Percentiles rank a stretch among this genome's conserved stretches.
phyloP scores from a whole-genome alignment of 2,113 vertebrate genomes.

The Abramis brama region DNA sequence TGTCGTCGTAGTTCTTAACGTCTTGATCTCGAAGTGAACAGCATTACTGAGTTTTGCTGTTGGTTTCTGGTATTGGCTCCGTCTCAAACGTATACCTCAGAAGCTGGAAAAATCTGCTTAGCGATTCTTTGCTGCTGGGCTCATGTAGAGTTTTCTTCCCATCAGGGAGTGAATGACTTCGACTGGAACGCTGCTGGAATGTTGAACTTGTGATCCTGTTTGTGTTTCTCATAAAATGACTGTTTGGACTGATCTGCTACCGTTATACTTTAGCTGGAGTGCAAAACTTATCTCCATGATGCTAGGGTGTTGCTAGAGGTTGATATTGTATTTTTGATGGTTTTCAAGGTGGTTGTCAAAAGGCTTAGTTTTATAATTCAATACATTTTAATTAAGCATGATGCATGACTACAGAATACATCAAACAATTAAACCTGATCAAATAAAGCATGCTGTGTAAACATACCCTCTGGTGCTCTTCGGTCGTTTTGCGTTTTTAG shows the following conservation, averaged over 20 bases:
- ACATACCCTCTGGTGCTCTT: no score
- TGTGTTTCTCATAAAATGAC: slow-evolving; percentile 24
- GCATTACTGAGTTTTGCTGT: slow-evolving; percentile 49
- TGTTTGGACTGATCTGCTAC: not conserved
- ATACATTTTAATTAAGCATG: not conserved
- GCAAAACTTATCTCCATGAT: not conserved
- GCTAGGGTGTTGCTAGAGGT: not conserved
- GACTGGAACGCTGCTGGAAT: slow-evolving; percentile 12
- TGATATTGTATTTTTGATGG: no score
- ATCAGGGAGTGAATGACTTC: not conserved
- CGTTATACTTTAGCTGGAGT: no score
- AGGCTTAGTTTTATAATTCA: no score
- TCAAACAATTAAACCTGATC: not conserved
- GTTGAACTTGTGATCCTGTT: not conserved
- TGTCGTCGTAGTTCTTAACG: slow-evolving; percentile 32
- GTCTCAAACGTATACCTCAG: slow-evolving; percentile 59
- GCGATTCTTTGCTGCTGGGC: slow-evolving; percentile 52
- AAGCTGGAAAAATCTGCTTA: slow-evolving; percentile 40
- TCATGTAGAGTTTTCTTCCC: not conserved
- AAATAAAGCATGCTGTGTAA: not conserved
- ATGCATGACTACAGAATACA: not conserved
- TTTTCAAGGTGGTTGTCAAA: no score
- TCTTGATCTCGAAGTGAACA: slow-evolving; percentile 64
- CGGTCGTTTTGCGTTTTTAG: no score
- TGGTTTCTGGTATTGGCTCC: slow-evolving; percentile 27